phyloP scores from a whole-genome alignment of 2,888 invertebrate genomes.

The Phengaris alcon region DNA sequence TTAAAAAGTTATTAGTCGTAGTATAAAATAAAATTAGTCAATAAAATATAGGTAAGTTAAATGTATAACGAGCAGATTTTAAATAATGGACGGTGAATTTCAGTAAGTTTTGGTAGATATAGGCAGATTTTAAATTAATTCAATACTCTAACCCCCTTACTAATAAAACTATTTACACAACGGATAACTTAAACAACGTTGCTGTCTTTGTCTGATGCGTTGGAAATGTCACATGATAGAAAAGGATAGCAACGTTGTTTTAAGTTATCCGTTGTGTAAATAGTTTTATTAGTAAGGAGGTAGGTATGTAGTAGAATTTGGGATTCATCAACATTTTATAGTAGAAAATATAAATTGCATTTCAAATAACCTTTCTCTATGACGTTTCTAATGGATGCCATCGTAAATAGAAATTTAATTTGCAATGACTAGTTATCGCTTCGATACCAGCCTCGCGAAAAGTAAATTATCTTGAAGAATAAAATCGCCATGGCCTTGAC shows the following conservation, averaged over 20 bases:
- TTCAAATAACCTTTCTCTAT: neutral
- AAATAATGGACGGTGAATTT: neutral
- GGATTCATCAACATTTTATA: neutral
- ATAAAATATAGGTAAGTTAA: neutral
- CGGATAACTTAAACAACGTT: too few species aligned
- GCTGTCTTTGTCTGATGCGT: too few species aligned
- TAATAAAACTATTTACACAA: too few species aligned
- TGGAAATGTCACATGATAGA: too few species aligned
- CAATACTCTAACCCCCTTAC: neutral
- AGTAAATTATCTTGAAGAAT: too few species aligned
- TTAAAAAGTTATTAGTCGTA: neutral
- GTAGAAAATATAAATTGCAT: neutral
- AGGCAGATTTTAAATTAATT: neutral
- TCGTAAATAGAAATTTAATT: slow-evolving; percentile 3
- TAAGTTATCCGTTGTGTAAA: too few species aligned
- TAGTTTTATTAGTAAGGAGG: neutral
- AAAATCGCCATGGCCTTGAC: too few species aligned
- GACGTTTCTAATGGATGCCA: neutral
- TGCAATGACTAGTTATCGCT: neutral
- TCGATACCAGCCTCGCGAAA: slow-evolving; percentile 21
- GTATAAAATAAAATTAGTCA: neutral
- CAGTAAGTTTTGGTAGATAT: neutral
- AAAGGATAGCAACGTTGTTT: too few species aligned
- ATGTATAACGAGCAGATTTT: neutral
- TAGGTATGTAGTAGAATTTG: neutral